Percentiles rank a stretch among this genome's conserved stretches.
Conservation (phyloP, 2,113 vertebrate species). For the Pampusana beccarii region DNA sequence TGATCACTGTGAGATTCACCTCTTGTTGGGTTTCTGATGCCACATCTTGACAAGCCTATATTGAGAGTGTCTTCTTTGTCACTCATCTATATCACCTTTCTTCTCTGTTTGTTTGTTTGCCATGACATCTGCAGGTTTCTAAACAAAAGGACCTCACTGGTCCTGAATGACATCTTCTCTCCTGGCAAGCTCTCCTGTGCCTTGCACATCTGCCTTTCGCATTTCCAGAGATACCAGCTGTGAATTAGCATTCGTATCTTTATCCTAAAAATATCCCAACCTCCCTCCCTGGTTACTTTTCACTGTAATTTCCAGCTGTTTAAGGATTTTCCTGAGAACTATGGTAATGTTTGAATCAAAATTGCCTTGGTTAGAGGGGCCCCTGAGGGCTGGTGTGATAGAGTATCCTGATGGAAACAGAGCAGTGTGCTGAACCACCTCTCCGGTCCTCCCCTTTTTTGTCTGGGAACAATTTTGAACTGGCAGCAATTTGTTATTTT, state of each 20-base stretch:
- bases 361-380: neutral
- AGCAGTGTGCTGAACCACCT: neutral
- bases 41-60: neutral
- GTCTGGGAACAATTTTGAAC: neutral
- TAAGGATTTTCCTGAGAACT: neutral
- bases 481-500: neutral
- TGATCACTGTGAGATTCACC: neutral
- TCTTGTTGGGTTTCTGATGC: neutral
- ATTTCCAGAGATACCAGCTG: constrained; percentile 42
- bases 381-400: neutral
- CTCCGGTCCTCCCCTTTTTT: neutral
- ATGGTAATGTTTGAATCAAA: neutral
- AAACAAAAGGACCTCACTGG: neutral
- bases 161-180: neutral
- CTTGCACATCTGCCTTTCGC: constrained; percentile 29
- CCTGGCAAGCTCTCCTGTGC: neutral
- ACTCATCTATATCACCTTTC: neutral
- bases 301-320: constrained; percentile 7
- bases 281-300: neutral
- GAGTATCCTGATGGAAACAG: neutral
- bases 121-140: neutral
- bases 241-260: constrained; percentile 15
- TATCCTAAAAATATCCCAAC: neutral
- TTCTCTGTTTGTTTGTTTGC: neutral
- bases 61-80: neutral